phyloP scores from a whole-genome alignment of 2,888 invertebrate genomes.

The Ophion slaviceki region DNA sequence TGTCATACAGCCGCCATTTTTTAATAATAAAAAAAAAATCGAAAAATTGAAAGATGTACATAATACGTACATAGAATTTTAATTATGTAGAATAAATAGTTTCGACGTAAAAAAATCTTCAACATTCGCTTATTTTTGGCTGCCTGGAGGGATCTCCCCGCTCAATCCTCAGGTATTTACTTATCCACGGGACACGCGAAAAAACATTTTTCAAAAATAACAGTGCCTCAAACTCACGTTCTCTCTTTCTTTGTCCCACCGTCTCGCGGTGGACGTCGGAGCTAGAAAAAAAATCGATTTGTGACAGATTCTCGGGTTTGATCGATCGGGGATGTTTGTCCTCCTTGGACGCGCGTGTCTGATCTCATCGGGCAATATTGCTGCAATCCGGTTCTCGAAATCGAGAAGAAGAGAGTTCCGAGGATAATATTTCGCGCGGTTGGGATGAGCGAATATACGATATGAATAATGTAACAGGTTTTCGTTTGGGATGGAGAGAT shows the following conservation, averaged over 20 bases:
- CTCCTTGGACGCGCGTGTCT: neutral
- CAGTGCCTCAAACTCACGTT: neutral
- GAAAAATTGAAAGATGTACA: too few relatives aligned
- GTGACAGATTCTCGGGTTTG: slow-evolving; percentile 27
- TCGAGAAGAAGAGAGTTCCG: slow-evolving; percentile 22
- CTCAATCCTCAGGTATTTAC: too few relatives aligned
- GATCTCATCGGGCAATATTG: slow-evolving; percentile 36
- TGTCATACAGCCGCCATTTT: too few relatives aligned
- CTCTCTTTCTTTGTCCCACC: neutral
- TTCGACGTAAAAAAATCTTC: too few relatives aligned
- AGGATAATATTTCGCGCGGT: slow-evolving; percentile 31
- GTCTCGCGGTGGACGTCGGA: neutral
- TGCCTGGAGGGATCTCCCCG: too few relatives aligned
- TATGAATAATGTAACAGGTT: slow-evolving; percentile 61
- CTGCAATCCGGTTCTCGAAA: slow-evolving; percentile 51
- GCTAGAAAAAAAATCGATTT: slow-evolving; percentile 9
- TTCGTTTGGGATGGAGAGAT: slow-evolving; percentile 33
- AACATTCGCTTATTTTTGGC: too few relatives aligned
- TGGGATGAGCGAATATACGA: slow-evolving; percentile 15
- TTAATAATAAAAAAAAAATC: too few relatives aligned
- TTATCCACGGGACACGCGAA: too few relatives aligned
- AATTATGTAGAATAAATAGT: too few relatives aligned
- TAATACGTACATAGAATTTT: too few relatives aligned
- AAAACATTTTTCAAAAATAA: too few relatives aligned
- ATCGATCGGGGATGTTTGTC: slow-evolving; percentile 47